phyloP scores from a whole-genome alignment of 2,113 vertebrate genomes.

The Calonectris borealis region DNA sequence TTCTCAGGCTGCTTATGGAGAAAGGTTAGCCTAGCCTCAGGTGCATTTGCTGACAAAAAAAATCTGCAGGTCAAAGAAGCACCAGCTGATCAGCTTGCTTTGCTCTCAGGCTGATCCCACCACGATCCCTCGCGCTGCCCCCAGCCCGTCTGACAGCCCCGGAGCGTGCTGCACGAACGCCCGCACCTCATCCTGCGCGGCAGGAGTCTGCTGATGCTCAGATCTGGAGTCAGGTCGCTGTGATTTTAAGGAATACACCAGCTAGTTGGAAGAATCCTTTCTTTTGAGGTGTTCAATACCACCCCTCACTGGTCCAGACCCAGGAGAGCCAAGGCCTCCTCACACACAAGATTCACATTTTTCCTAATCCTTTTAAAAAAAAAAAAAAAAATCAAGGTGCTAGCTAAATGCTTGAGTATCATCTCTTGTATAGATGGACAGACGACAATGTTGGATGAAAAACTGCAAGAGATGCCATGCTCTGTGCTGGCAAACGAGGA shows the following conservation, averaged over 20 bases:
- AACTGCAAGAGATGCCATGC: background rate
- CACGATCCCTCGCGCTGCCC: accelerated
- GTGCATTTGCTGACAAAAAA: background rate
- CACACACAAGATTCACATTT: background rate
- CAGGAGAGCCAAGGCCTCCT: background rate
- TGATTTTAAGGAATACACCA: background rate
- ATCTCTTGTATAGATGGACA: background rate
- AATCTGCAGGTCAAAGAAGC: background rate
- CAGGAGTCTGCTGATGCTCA: accelerated
- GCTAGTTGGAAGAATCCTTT: background rate
- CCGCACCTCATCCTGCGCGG: accelerated
- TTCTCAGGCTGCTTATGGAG: background rate
- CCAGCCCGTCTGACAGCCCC: background rate
- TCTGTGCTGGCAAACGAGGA: background rate
- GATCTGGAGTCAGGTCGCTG: background rate
- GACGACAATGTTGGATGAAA: background rate
- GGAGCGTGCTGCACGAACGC: accelerated
- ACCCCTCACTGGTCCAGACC: background rate
- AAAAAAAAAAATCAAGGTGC: background rate
- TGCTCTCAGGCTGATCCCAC: background rate
- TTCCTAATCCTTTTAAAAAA: background rate
- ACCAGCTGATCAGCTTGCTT: background rate
- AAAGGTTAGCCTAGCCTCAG: background rate
- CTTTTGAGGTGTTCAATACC: background rate
- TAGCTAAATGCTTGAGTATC: background rate